Evolutionary conservation across 2,797 vertebrate species (phyloP).

Genomic region (Sebastes taczanowskii): DNA sequence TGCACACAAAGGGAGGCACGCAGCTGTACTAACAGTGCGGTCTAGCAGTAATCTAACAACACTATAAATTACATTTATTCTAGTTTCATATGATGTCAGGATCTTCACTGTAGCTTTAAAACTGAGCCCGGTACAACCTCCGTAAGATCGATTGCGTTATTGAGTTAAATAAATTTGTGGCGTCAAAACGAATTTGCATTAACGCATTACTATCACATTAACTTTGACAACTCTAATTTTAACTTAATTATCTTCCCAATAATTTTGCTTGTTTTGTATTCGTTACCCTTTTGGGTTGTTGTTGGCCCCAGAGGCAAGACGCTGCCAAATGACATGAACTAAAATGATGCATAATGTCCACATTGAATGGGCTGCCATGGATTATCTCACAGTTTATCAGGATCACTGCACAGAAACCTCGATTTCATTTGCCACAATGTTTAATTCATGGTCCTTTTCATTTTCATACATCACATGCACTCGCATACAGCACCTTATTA

Average conservation of each 20-base stretch:
- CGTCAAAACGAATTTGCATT: too few relatives aligned
- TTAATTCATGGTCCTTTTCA: slow-evolving; percentile 51
- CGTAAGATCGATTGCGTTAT: too few relatives aligned
- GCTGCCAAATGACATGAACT: slow-evolving; percentile 5
- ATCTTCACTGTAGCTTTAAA: too few relatives aligned
- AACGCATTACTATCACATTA: too few relatives aligned
- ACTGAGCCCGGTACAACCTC: too few relatives aligned
- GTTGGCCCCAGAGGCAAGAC: not conserved
- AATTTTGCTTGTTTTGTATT: not conserved
- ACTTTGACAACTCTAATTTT: not conserved
- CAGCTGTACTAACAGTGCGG: too few relatives aligned
- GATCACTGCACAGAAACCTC: slow-evolving; percentile 17
- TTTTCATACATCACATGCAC: slow-evolving; percentile 21
- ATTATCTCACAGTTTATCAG: slow-evolving; percentile 29
- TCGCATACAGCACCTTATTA: slow-evolving; percentile 25
- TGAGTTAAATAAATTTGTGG: rapidly evolving
- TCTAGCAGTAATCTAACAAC: too few relatives aligned
- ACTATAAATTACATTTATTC: too few relatives aligned
- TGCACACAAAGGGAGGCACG: rapidly evolving
- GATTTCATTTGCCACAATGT: slow-evolving; percentile 34
- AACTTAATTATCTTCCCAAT: not conserved
- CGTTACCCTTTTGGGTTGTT: not conserved
- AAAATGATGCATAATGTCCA: slow-evolving; percentile 1
- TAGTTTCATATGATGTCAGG: too few relatives aligned
- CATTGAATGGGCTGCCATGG: not conserved